Percentiles rank a stretch among this genome's conserved stretches.
Conservation (phyloP, 1,140 invertebrate species). For the Capitella teleta region DNA sequence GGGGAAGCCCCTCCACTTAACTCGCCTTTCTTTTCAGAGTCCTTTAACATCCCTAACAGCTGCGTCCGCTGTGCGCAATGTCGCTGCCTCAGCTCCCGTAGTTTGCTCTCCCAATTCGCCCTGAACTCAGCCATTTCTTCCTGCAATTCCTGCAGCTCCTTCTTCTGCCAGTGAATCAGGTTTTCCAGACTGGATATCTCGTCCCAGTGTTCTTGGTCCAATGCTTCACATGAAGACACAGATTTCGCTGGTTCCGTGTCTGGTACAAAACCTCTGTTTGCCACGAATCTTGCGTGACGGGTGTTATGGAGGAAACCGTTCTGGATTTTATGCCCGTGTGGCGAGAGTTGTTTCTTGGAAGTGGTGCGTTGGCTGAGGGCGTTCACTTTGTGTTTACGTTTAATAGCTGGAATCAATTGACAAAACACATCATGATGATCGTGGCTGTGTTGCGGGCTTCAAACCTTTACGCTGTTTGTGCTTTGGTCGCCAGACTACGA, state of each 20-base stretch:
- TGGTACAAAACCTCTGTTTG: background rate
- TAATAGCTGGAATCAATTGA: no score
- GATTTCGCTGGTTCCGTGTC: background rate
- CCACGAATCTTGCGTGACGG: background rate
- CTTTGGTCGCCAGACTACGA: background rate
- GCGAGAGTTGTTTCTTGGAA: no score
- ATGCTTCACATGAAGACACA: background rate
- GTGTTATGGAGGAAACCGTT: background rate
- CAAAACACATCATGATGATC: no score
- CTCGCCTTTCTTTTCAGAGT: no score
- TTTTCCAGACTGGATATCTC: background rate
- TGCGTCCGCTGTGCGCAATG: background rate
- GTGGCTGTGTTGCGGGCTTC: no score
- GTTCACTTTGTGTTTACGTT: no score
- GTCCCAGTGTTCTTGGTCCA: background rate
- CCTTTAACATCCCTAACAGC: no score
- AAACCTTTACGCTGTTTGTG: background rate
- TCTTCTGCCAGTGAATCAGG: background rate
- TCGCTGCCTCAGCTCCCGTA: background rate
- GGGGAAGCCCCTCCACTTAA: no score
- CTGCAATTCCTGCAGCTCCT: background rate
- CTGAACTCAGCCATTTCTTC: background rate
- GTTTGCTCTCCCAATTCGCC: background rate
- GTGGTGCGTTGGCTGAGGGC: no score
- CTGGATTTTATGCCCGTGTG: no score